Percentiles rank a stretch among this genome's conserved stretches.
Conservation (phyloP, 2,888 invertebrate genomes). For the Callyntrura sp. region DNA sequence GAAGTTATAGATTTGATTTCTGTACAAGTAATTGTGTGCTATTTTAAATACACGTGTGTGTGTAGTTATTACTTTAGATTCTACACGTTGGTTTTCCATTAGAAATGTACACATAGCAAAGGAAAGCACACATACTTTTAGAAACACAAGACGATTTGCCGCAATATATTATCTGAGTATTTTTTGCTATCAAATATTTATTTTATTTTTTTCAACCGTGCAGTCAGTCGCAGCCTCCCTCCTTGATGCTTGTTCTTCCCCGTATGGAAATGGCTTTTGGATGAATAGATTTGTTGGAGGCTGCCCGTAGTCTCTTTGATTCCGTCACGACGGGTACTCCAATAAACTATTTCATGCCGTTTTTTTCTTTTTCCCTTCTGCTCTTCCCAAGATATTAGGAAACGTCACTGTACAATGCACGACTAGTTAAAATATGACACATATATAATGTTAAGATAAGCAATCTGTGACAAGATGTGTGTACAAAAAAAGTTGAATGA, state of each 20-base stretch:
- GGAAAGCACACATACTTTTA: too few species aligned
- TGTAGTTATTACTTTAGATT: background rate
- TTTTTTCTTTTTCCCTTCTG: constrained; percentile 62
- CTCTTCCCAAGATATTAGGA: constrained; percentile 64
- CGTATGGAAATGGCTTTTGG: constrained; percentile 73
- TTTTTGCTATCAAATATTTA: constrained; percentile 34
- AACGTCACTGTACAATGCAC: constrained; percentile 75
- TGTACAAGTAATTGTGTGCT: constrained; percentile 20
- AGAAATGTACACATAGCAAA: background rate
- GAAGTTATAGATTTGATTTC: constrained; percentile 56
- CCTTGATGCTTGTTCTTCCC: constrained; percentile 65
- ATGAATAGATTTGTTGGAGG: constrained; percentile 74
- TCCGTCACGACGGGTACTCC: constrained; percentile 72
- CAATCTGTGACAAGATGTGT: constrained; percentile 74
- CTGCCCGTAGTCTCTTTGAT: constrained; percentile 77
- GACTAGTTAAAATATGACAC: constrained; percentile 76
- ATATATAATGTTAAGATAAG: constrained; percentile 73
- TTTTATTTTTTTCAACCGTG: constrained; percentile 18
- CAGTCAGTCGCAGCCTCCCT: background rate
- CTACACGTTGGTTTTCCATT: background rate
- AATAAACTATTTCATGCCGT: constrained; percentile 77
- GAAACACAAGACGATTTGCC: too few species aligned
- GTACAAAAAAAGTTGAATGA: constrained; percentile 61
- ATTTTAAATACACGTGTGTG: background rate
- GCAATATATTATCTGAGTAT: background rate